phyloP scores from a whole-genome alignment of 2,113 vertebrate species.

The Gasterosteus aculeatus region DNA sequence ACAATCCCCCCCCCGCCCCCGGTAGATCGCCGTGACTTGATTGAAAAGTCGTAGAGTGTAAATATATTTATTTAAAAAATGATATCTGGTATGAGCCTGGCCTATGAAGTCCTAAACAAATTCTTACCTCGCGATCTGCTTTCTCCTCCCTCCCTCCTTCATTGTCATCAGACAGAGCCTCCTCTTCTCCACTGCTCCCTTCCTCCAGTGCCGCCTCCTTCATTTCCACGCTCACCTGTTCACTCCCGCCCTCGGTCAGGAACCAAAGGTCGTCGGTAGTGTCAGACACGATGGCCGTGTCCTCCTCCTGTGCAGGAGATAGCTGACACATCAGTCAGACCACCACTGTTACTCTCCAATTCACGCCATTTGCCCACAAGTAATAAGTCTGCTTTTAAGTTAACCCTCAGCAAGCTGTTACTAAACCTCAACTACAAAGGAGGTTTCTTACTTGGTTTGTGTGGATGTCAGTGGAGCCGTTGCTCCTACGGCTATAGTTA shows the following conservation, averaged over 20 bases:
- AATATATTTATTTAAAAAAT: neutral
- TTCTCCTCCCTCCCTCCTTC: constrained; percentile 71
- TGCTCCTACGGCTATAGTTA: constrained; percentile 91
- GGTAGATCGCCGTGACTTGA: no score
- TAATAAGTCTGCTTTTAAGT: neutral
- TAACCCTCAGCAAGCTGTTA: neutral
- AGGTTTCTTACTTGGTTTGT: constrained; percentile 91
- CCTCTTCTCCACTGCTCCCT: constrained; percentile 74
- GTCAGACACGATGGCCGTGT: constrained; percentile 94
- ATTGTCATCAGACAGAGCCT: constrained; percentile 72
- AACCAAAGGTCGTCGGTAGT: constrained; percentile 96
- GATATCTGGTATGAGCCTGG: neutral
- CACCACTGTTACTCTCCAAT: constrained; percentile 29
- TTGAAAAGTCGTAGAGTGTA: neutral
- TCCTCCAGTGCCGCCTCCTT: constrained; percentile 85
- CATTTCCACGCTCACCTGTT: constrained; percentile 86
- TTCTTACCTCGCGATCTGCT: constrained; percentile 73
- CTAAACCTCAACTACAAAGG: neutral
- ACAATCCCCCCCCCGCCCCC: no score
- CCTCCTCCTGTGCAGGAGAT: constrained; percentile 88
- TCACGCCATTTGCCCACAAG: constrained; percentile 7
- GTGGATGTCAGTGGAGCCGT: constrained; percentile 95
- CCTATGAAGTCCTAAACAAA: neutral
- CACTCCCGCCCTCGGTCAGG: constrained; percentile 88
- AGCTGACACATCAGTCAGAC: constrained; percentile 78